Percentiles rank a stretch among this genome's conserved stretches.
Evolutionary conservation across 2,113 vertebrate species (phyloP).

Genomic region (Hassar affinis): DNA sequence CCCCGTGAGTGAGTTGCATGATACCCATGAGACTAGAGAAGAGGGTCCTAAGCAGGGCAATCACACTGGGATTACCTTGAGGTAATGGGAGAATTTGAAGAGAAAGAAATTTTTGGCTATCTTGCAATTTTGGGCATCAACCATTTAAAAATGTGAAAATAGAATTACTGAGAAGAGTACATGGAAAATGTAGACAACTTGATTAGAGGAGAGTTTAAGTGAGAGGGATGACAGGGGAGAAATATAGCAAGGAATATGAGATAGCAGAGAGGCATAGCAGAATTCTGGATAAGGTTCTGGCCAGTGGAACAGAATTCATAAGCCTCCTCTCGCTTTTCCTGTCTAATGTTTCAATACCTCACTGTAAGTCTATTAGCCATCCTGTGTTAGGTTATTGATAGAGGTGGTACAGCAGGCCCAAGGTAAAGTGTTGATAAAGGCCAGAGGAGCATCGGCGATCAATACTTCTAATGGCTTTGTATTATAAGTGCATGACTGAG

Average conservation of each 20-base stretch:
- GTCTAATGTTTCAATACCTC: conserved; percentile 42
- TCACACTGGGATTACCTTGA: conserved; percentile 40
- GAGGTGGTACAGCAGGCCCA: conserved; percentile 29
- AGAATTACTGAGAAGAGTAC: not conserved
- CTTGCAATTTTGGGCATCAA: not conserved
- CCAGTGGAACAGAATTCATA: conserved; percentile 32
- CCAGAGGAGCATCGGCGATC: conserved; percentile 29
- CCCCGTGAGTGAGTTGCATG: conserved; percentile 30
- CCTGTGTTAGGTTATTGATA: conserved; percentile 28
- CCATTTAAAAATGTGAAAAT: too few relatives aligned
- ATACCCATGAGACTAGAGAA: conserved; percentile 19
- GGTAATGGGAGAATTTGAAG: conserved; percentile 35
- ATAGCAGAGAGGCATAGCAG: conserved; percentile 42
- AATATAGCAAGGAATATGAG: conserved; percentile 31
- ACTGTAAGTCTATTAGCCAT: conserved; percentile 24
- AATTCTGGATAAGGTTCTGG: conserved; percentile 26
- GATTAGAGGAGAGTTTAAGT: not conserved
- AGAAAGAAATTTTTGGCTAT: conserved; percentile 16
- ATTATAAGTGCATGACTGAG: conserved; percentile 29
- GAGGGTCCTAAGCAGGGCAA: conserved; percentile 9
- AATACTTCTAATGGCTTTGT: conserved; percentile 44
- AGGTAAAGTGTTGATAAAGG: conserved; percentile 50
- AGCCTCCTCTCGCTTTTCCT: conserved; percentile 20
- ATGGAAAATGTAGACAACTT: not conserved
- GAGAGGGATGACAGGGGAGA: not conserved